phyloP scores from a whole-genome alignment of 2,797 vertebrate genomes.

The Ibycter americanus region DNA sequence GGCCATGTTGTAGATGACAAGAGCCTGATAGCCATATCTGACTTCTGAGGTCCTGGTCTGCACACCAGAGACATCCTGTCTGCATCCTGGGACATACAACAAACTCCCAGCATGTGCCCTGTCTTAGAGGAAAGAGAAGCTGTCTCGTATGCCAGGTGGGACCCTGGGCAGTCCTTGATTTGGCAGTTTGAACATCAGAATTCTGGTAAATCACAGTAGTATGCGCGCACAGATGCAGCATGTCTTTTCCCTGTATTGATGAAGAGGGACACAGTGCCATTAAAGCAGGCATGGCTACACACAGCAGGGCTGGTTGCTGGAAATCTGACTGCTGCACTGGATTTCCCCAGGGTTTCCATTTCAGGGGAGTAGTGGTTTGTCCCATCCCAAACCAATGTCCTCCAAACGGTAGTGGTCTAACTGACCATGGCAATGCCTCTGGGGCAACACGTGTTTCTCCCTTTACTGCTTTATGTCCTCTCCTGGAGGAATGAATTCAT shows the following conservation, averaged over 20 bases:
- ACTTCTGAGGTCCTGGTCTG: neutral
- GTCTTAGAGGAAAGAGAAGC: neutral
- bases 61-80: fast-evolving
- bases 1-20: neutral
- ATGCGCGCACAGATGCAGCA: fast-evolving
- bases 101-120: neutral
- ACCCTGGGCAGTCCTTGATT: neutral
- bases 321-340: neutral
- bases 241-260: neutral
- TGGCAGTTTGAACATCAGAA: neutral
- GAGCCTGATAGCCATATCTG: neutral
- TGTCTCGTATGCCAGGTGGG: neutral
- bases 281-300: neutral
- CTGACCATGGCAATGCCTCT: neutral
- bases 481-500: neutral
- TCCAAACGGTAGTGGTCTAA: neutral
- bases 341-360: neutral
- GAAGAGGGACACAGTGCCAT: neutral
- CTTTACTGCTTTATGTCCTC: neutral
- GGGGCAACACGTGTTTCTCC: neutral
- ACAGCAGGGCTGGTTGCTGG: neutral
- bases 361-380: neutral
- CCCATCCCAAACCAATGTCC: neutral
- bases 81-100: neutral
- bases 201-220: neutral